Percentiles rank a stretch among this genome's conserved stretches.
phyloP scores from a whole-genome alignment of 2,797 vertebrate species.

The Psittacula echo region DNA sequence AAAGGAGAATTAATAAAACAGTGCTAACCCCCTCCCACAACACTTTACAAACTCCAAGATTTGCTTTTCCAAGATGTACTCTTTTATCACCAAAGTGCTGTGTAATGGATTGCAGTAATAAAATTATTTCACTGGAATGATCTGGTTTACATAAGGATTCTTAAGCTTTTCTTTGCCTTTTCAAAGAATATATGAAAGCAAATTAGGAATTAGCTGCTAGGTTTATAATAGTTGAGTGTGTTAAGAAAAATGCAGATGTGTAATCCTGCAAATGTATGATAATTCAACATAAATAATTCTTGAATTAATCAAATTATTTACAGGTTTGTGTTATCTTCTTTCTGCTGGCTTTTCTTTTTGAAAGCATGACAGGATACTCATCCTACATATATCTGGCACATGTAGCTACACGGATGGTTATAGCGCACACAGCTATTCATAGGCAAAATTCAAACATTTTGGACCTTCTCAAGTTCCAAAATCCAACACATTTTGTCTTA shows the following conservation, averaged over 20 bases:
- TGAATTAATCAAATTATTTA: constrained; percentile 72
- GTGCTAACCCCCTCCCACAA: background rate
- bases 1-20: constrained; percentile 36
- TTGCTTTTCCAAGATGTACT: background rate
- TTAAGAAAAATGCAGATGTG: constrained; percentile 63
- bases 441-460: background rate
- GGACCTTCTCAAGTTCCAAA: background rate
- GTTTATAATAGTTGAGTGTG: constrained; percentile 62
- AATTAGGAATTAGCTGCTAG: constrained; percentile 49
- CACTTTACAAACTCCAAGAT: constrained; percentile 4
- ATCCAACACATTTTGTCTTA: background rate
- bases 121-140: constrained; percentile 45
- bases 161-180: constrained; percentile 58
- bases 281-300: constrained; percentile 65
- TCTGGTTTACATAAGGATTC: constrained; percentile 59
- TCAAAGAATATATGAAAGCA: constrained; percentile 48
- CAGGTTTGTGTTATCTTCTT: constrained; percentile 56
- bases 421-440: constrained; percentile 10
- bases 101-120: constrained; percentile 48
- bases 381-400: constrained; percentile 57
- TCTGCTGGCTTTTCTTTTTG: constrained; percentile 52
- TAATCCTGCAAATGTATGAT: constrained; percentile 66
- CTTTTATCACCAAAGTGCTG: constrained; percentile 23
- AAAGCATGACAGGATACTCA: constrained; percentile 51
- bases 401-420: background rate